Conservation (phyloP, 2,888 invertebrate genomes). For the Ceriagrion tenellum region DNA sequence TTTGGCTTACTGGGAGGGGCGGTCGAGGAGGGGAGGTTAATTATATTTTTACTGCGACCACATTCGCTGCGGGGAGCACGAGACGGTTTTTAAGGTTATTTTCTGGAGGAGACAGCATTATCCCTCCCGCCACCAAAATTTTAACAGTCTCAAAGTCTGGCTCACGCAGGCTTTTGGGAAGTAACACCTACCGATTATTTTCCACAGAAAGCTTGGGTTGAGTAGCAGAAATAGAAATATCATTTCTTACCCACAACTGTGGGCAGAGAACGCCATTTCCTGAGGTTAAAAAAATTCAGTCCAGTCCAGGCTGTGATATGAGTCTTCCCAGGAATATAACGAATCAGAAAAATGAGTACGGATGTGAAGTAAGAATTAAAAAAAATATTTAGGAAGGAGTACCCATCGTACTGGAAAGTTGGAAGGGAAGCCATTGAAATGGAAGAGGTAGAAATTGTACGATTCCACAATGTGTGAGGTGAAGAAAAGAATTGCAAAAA, state of each 20-base stretch:
- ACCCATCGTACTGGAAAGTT: background rate
- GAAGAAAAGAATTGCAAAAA: background rate
- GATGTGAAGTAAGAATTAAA: background rate
- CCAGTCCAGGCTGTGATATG: background rate
- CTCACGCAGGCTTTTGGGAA: background rate
- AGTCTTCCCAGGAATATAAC: background rate
- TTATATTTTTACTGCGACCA: background rate
- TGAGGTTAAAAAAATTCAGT: background rate
- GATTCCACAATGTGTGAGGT: background rate
- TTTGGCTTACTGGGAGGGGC: background rate
- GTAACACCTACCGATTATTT: background rate
- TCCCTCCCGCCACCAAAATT: background rate
- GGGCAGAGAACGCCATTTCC: background rate
- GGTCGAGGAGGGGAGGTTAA: background rate
- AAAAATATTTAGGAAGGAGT: background rate
- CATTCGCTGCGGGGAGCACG: background rate
- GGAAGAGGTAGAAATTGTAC: too few relatives aligned
- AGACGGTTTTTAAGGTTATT: background rate
- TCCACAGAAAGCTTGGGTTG: background rate
- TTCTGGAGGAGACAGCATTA: background rate
- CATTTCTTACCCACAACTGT: background rate
- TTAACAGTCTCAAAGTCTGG: background rate
- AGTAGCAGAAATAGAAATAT: background rate
- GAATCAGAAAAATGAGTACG: background rate
- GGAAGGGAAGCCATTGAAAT: too few relatives aligned